These are phyloP conservation scores for Tragopan temminckii DNA, from an alignment of 2,797 vertebrate genomes.

Conservation along the genomic window DNA sequence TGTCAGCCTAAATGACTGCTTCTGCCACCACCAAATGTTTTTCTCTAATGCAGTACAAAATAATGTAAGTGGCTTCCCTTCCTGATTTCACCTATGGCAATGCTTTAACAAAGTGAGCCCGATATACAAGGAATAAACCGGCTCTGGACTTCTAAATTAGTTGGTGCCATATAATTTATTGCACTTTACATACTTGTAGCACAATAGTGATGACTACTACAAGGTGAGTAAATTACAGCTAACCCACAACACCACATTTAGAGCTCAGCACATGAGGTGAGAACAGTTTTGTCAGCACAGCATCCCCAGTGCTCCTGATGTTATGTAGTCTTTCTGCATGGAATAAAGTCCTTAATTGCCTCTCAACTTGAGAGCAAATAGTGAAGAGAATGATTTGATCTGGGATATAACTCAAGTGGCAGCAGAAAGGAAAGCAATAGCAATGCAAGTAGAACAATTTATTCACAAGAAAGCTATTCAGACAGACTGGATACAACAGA, in stretches of 20 bases:
- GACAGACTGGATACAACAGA: background rate
- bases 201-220: background rate
- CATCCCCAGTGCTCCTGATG: background rate
- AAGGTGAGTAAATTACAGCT: background rate
- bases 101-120: background rate
- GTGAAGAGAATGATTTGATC: background rate
- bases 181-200: background rate
- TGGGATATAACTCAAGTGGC: background rate
- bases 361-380: background rate
- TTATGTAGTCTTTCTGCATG: accelerated
- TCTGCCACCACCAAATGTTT: background rate
- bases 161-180: background rate
- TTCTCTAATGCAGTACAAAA: background rate
- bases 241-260: background rate
- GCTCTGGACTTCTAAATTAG: background rate
- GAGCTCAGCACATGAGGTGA: background rate
- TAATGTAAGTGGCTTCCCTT: background rate
- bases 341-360: background rate
- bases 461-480: background rate
- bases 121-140: background rate
- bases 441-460: background rate
- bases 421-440: background rate
- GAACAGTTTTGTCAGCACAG: background rate
- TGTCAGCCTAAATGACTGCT: background rate
- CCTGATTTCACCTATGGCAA: background rate